These are phyloP conservation scores for Amiota mariae DNA, from an alignment of 2,888 invertebrate genomes.

Conservation along the genomic window DNA sequence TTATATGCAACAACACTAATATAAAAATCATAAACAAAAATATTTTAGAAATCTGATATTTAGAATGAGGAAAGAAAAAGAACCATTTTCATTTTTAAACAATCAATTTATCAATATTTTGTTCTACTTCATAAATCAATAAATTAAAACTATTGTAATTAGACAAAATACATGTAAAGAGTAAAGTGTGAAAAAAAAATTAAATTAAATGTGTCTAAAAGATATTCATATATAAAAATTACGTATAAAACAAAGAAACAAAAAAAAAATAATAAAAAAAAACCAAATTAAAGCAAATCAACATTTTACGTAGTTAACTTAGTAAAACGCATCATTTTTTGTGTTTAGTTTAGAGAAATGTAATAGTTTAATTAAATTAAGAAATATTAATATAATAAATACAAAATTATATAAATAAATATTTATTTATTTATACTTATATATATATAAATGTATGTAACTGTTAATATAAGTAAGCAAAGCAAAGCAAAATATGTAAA, in stretches of 20 bases:
- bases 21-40: too few relatives aligned
- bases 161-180: not conserved
- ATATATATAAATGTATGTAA: conserved; percentile 34
- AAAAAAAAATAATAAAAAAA: not conserved
- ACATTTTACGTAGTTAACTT: not conserved
- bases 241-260: not conserved
- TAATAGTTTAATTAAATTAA: conserved; percentile 60
- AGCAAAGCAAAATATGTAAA: conserved; percentile 10
- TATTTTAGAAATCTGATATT: too few relatives aligned
- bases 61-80: too few relatives aligned
- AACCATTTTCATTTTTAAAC: too few relatives aligned
- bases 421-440: not conserved
- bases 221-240: not conserved
- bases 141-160: too few relatives aligned
- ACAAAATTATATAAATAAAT: conserved; percentile 38
- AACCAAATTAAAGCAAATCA: not conserved
- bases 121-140: too few relatives aligned
- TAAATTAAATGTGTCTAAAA: not conserved
- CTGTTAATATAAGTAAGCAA: conserved; percentile 22
- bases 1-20: too few relatives aligned
- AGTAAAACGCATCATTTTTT: conserved; percentile 43
- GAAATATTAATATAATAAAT: conserved; percentile 10
- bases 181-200: not conserved
- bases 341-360: conserved; percentile 66
- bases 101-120: too few relatives aligned